A percentile compares a stretch with the other conserved stretches of the same genome.
Evolutionary conservation across 2,888 invertebrate species (phyloP).

Genomic region (Papilio demoleus): DNA sequence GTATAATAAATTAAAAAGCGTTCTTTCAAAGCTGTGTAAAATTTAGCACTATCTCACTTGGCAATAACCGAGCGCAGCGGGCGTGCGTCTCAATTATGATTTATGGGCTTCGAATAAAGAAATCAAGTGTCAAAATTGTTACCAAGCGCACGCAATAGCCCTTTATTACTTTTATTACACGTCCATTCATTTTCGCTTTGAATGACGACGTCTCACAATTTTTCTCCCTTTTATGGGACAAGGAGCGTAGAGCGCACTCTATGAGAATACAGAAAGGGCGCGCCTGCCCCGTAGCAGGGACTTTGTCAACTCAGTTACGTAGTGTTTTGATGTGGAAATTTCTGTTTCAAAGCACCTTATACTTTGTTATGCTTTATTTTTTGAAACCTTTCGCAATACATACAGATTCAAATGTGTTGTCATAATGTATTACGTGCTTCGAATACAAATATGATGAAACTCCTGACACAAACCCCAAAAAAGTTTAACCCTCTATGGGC

Average conservation of each 20-base stretch:
- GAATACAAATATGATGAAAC: neutral
- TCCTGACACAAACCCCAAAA: neutral
- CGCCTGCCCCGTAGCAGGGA: constrained; percentile 40
- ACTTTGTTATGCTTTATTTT: constrained; percentile 17
- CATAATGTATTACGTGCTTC: constrained; percentile 7
- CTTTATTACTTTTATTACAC: constrained; percentile 57
- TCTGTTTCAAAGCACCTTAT: constrained; percentile 21
- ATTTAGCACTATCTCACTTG: constrained; percentile 24
- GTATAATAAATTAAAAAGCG: constrained; percentile 30
- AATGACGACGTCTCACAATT: constrained; percentile 66
- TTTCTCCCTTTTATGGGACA: constrained; percentile 65
- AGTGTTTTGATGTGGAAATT: constrained; percentile 29
- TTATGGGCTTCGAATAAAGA: constrained; percentile 69
- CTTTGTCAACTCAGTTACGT: constrained; percentile 29
- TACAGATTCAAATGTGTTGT: constrained; percentile 7
- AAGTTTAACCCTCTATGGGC: too few relatives aligned
- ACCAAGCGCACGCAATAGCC: constrained; percentile 51
- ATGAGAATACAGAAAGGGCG: constrained; percentile 61
- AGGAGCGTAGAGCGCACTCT: constrained; percentile 57
- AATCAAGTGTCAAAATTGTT: constrained; percentile 75
- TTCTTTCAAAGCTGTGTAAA: constrained; percentile 9
- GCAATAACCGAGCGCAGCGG: constrained; percentile 53
- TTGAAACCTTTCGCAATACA: constrained; percentile 17
- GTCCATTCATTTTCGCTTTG: constrained; percentile 68
- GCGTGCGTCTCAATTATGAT: constrained; percentile 50